These are phyloP conservation scores for Bubalus kerabau DNA, from an alignment of 2,113 vertebrate species.

Conservation along the genomic window DNA sequence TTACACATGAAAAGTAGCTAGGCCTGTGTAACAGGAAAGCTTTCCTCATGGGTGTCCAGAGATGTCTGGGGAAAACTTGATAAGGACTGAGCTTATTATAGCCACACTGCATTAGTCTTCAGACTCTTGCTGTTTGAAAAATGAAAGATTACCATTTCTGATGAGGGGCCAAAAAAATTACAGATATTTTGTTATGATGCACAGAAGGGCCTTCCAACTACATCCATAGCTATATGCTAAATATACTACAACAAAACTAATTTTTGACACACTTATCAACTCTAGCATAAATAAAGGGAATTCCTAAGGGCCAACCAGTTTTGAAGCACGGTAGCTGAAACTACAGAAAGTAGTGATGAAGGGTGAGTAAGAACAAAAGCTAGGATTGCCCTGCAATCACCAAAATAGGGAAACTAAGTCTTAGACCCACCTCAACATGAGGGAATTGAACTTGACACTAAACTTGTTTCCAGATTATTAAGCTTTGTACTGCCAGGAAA, in stretches of 20 bases:
- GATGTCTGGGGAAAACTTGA: background rate
- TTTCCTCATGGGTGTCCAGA: background rate
- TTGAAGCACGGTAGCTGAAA: background rate
- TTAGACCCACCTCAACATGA: background rate
- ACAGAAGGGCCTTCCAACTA: fast-evolving
- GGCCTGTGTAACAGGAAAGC: background rate
- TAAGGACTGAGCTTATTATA: background rate
- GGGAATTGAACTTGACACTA: background rate
- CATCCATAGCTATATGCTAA: background rate
- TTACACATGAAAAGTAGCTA: background rate
- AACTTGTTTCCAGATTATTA: background rate
- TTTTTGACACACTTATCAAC: background rate
- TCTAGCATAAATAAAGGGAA: background rate
- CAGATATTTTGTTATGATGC: background rate
- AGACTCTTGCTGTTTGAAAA: background rate
- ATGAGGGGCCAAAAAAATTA: background rate
- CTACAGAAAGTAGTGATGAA: too few relatives aligned
- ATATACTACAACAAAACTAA: background rate
- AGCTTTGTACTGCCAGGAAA: background rate
- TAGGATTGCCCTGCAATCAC: too few relatives aligned
- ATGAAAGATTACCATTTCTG: background rate
- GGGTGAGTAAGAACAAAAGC: background rate
- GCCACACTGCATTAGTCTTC: background rate
- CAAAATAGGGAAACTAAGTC: background rate
- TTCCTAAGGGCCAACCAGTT: background rate